Conservation (phyloP, 2,797 vertebrate genomes). For the Cossypha caffra region DNA sequence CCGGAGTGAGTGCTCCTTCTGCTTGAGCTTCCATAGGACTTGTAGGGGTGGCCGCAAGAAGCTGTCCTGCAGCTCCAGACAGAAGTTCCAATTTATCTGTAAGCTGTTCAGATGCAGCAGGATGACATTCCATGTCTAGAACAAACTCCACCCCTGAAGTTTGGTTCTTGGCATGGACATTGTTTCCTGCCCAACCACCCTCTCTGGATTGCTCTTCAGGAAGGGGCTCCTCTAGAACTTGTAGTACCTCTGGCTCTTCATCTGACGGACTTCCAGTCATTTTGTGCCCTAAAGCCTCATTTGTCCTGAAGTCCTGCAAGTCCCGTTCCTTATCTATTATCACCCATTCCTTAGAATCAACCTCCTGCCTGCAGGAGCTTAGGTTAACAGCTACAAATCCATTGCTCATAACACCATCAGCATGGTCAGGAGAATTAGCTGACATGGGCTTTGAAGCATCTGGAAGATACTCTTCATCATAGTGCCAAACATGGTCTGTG, state of each 20-base stretch:
- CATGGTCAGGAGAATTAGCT: constrained; percentile 86
- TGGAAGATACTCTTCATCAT: constrained; percentile 90
- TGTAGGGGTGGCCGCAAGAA: constrained; percentile 87
- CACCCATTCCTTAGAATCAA: constrained; percentile 96
- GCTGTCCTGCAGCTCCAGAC: constrained; percentile 78
- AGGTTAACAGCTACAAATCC: constrained; percentile 95
- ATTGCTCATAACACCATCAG: constrained; percentile 87
- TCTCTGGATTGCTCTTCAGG: constrained; percentile 74
- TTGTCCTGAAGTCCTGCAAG: constrained; percentile 82
- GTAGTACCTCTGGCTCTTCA: constrained; percentile 81
- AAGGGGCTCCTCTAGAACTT: constrained; percentile 73
- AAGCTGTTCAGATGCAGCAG: constrained; percentile 74
- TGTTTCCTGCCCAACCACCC: constrained; percentile 56
- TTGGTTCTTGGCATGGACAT: constrained; percentile 56
- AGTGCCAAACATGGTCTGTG: constrained; percentile 89
- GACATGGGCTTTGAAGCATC: constrained; percentile 86
- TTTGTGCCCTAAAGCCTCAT: constrained; percentile 82
- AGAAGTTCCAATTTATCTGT: constrained; percentile 87
- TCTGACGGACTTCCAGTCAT: constrained; percentile 88
- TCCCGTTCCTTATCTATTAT: constrained; percentile 92
- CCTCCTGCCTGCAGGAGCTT: constrained; percentile 91
- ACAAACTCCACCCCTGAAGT: constrained; percentile 61
- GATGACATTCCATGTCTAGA: constrained; percentile 64
- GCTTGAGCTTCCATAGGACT: constrained; percentile 93
- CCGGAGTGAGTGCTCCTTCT: constrained; percentile 93